phyloP scores from a whole-genome alignment of 2,113 vertebrate genomes.

The Baryphthengus martii region DNA sequence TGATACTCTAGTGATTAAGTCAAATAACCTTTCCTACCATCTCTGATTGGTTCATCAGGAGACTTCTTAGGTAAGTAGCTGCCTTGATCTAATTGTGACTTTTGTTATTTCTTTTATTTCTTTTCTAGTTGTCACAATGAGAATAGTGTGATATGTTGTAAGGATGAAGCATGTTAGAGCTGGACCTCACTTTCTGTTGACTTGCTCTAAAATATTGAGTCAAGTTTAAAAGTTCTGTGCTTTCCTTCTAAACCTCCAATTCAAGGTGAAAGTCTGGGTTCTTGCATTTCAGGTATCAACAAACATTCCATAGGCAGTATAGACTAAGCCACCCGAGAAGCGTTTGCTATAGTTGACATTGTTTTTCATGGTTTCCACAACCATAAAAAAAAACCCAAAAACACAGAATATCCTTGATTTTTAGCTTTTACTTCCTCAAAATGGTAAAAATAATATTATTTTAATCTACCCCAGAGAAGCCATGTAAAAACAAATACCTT shows the following conservation, averaged over 20 bases:
- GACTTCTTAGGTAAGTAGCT: background rate
- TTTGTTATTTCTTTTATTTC: background rate
- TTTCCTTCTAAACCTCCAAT: background rate
- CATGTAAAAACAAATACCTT: background rate
- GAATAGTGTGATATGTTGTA: background rate
- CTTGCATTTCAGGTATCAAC: background rate
- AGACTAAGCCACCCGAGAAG: background rate
- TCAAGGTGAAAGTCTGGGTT: background rate
- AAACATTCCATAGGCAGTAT: rapidly evolving
- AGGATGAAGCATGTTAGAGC: background rate
- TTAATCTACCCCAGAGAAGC: rapidly evolving
- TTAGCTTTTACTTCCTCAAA: background rate
- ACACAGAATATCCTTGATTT: background rate
- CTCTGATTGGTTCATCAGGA: background rate
- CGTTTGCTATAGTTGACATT: background rate
- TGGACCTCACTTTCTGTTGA: background rate
- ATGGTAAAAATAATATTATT: background rate
- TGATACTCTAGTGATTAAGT: background rate
- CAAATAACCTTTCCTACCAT: background rate
- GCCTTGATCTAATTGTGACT: background rate
- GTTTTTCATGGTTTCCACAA: background rate
- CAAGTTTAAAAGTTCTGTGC: background rate
- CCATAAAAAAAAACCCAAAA: background rate
- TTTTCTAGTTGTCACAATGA: background rate
- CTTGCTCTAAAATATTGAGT: background rate